phyloP scores from a whole-genome alignment of 2,888 invertebrate genomes.

The Nomada goodeniana region DNA sequence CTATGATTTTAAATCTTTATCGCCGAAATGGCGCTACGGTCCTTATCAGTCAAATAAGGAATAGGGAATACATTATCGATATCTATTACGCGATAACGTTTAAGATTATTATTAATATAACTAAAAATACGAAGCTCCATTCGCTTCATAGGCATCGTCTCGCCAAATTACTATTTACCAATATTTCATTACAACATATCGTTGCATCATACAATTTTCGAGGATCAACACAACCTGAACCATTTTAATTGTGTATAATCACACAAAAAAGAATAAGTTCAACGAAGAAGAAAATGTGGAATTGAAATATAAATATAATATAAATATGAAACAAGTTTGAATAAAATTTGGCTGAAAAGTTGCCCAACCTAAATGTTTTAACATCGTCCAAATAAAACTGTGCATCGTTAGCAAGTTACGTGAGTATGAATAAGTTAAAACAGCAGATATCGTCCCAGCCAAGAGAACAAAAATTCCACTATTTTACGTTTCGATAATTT shows the following conservation, averaged over 20 bases:
- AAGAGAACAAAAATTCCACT: neutral
- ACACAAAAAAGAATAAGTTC: no score
- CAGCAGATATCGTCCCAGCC: neutral
- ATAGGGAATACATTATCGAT: neutral
- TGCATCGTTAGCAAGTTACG: constrained; percentile 2
- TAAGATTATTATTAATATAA: neutral
- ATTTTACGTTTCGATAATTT: neutral
- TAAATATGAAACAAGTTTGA: neutral
- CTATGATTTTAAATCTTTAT: constrained; percentile 10
- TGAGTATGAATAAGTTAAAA: neutral
- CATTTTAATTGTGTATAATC: no score
- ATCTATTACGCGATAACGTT: constrained; percentile 1
- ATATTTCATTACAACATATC: neutral
- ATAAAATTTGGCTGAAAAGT: neutral
- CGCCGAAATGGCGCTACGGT: neutral
- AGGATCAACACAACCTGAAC: no score
- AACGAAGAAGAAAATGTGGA: no score
- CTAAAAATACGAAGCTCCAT: neutral
- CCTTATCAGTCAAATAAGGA: neutral
- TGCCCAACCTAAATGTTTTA: neutral
- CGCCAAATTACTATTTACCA: neutral
- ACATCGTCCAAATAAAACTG: neutral
- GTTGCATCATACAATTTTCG: no score
- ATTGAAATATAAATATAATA: no score
- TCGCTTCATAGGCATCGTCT: neutral